Evolutionary conservation across 64 coral and sea anemone species (phyloP), one percentile per base, ranked within the genome.

Genomic region (Cladopsammia gracilis): DNA sequence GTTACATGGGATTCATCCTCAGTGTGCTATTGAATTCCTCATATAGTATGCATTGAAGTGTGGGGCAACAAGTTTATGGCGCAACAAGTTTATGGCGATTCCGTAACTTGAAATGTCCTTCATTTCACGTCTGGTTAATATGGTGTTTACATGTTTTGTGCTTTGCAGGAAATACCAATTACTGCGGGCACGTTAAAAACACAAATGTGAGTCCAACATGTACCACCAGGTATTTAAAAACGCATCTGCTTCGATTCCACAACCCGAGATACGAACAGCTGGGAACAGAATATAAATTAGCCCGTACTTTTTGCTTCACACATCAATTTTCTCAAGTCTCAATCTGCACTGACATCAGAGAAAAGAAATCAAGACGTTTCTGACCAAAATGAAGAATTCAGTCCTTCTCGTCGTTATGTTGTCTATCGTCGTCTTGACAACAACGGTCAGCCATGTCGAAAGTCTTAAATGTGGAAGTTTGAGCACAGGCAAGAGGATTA

Each of bases 401-500:
- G 18, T 76, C 73, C 19, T 76, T 48, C 10, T 73, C 15, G 48
- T 52, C 6, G 16, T 10, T 3, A 52, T 76, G 2, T 11, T 76
- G 73, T 50, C 73, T 6, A 46, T 72, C 34, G 23, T 53, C 47
- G 18, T 51, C 48, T 76, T 76, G 18, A 76, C 73, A 51, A 11
- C 16, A 20, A 22, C 16, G 4, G 16, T 52, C 5, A 77, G 20
- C 3, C 19, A 77, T 23, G 75, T 56, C 4, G n/a, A 54, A 6
- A 25, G 19, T 45, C 10, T 4, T 3, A 3, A 10, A 24, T 77
- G 75, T 19, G 75, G 50, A 16, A 73, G 3, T 77, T 45, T 77
- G 48, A 77, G 75, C n/a, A 54, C 19, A 11, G 75, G 50, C 20
- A 77, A 77, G 53, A 24, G 20, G 20, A 77, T 77, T 20, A 77